Evolutionary conservation across 2,797 vertebrate species (phyloP), one percentile per base, ranked within the genome.

Genomic region (Phrynocephalus forsythii): DNA sequence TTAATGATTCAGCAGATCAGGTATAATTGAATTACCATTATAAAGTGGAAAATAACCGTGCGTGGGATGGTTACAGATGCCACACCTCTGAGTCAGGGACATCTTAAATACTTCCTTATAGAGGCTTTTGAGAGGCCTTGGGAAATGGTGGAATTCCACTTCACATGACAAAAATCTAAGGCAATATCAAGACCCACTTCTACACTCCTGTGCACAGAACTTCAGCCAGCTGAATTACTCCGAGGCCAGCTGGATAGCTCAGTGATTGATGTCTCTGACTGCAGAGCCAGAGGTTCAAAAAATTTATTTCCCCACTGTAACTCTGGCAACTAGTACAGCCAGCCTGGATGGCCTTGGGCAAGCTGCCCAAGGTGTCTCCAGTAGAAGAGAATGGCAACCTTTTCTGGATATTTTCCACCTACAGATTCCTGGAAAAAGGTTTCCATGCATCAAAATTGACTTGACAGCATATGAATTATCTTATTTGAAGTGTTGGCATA

Each of bases 1-100:
- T 73, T 66, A 88, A 73, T 84, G 83, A 84, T 84, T 88, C 83
- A 88, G 77, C 77, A 88, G 48, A 75, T 84, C 38, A 52, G n/a
- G 69, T 75, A 52, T 67, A 80, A 84, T 52, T 80, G 87, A 88
- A 84, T 88, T 84, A 73, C 77, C 44, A 50, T 88, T 84, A 88
- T 88, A 88, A 88, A 88, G 24, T 73, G 82, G 76, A 79, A 73
- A 88, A 84, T 72, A 72, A 56, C 67, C 13, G 5, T 79, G 83
- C 68, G 71, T 52, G 77, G 77, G 71, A 52, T 88, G 82, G 52
- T 88, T 88, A 50, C 56, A 79, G 83, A 88, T 79, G n/a, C 69
- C 85, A 30, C 60, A 85, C 44, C 38, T 79, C 78, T 75, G 82
- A 84, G 82, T 88, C 87, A 88, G 33, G 67, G 44, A 52, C n/a